A percentile compares a stretch with the other conserved stretches of the same genome.
phyloP scores from a whole-genome alignment of 2,888 invertebrate species.

The Synanthedon tipuliformis region DNA sequence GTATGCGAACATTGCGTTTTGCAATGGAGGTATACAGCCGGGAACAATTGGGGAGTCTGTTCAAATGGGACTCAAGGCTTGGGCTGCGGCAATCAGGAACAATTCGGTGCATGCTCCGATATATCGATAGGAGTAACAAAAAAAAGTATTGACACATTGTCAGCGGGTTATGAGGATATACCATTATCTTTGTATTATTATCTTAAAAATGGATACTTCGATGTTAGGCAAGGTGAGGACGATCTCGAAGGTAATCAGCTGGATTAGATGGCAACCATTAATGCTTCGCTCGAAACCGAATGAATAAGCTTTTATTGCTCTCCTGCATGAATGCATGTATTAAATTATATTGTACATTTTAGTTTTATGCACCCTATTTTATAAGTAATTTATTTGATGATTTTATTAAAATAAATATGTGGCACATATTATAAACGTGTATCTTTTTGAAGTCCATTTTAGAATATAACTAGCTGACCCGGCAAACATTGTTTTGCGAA shows the following conservation, averaged over 20 bases:
- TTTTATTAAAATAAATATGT: no score
- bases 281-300: no score
- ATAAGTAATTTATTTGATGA: no score
- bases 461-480: no score
- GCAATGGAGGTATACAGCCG: constrained; percentile 89
- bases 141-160: constrained; percentile 24
- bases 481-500: no score
- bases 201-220: constrained; percentile 22
- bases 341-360: no score
- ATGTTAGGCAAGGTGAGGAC: constrained; percentile 19
- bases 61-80: constrained; percentile 76
- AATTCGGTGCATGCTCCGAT: constrained; percentile 85
- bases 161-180: constrained; percentile 21
- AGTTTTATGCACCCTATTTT: no score
- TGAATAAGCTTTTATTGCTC: no score
- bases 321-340: no score
- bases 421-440: no score
- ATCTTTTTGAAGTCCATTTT: no score
- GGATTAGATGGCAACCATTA: not conserved
- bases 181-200: constrained; percentile 18
- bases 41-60: constrained; percentile 85
- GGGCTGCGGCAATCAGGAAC: constrained; percentile 89
- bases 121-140: constrained; percentile 72
- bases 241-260: not conserved
- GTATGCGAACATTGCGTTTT: constrained; percentile 84